A percentile compares a stretch with the other conserved stretches of the same genome.
phyloP scores from a whole-genome alignment of 53 echinoderm and acorn worm species.

The Paelopatides confundens region DNA sequence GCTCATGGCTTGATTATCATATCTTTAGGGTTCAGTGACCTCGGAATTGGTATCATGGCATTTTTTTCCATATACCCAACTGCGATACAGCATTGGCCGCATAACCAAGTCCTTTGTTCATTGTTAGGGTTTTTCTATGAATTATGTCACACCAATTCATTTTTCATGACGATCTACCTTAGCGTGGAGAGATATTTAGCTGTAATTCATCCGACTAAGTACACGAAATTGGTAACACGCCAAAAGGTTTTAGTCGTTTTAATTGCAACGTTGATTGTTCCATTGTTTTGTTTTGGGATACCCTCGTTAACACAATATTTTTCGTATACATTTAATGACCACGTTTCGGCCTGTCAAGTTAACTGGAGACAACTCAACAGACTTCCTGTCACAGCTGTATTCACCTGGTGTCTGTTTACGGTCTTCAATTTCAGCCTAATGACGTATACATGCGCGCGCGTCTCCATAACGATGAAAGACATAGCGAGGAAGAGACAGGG shows the following conservation, averaged over 20 bases:
- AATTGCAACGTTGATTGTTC: neutral
- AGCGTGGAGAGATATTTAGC: conserved; percentile 43
- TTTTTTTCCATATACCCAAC: conserved; percentile 30
- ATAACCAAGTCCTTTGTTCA: neutral
- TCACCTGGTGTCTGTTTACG: conserved; percentile 19
- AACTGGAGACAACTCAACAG: conserved; percentile 26
- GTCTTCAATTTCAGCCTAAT: conserved; percentile 6
- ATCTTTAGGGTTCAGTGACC: conserved; percentile 24
- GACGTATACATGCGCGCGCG: conserved; percentile 27
- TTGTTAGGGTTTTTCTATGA: conserved; percentile 16
- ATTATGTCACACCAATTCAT: conserved; percentile 37
- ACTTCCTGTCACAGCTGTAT: neutral
- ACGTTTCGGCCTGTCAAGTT: neutral
- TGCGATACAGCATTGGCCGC: neutral
- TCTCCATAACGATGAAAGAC: conserved; percentile 28
- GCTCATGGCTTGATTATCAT: conserved; percentile 30
- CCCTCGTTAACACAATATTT: neutral
- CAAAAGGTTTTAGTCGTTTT: neutral
- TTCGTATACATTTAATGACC: neutral
- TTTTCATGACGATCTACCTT: conserved; percentile 20
- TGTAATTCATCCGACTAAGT: conserved; percentile 14
- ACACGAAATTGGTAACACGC: neutral
- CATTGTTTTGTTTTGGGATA: neutral
- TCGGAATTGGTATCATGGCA: conserved; percentile 9
- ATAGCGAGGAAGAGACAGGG: neutral